Evolutionary conservation across 1,140 invertebrate species (phyloP).

Genomic region (Drosophila elegans): DNA sequence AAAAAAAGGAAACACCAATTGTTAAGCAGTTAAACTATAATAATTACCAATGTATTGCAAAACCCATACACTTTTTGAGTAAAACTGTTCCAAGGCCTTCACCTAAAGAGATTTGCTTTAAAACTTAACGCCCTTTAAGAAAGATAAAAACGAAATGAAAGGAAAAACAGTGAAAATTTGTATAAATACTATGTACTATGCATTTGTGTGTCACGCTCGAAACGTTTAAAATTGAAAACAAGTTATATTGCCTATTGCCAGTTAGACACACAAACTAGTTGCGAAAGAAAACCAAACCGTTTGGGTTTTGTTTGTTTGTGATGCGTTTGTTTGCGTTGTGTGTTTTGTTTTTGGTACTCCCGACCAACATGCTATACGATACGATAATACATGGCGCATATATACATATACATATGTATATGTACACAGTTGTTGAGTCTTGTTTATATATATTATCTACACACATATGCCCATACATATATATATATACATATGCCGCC

Average conservation of each 20-base stretch:
- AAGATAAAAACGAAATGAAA: slow-evolving; percentile 10
- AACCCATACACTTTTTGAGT: slow-evolving; percentile 34
- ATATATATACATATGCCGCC: slow-evolving; percentile 35
- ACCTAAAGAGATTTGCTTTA: slow-evolving; percentile 45
- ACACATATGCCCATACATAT: slow-evolving; percentile 42
- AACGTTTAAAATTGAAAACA: slow-evolving; percentile 25
- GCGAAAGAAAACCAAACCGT: slow-evolving; percentile 19
- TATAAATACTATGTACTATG: slow-evolving; percentile 47
- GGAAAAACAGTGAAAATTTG: slow-evolving; percentile 32
- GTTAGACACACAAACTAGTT: slow-evolving; percentile 27
- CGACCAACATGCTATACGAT: slow-evolving; percentile 37
- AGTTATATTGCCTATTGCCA: slow-evolving; percentile 44
- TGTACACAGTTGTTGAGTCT: slow-evolving; percentile 76
- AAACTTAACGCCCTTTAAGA: slow-evolving; percentile 31
- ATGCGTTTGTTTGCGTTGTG: slow-evolving; percentile 50
- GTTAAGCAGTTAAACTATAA: slow-evolving; percentile 49
- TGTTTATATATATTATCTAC: slow-evolving; percentile 70
- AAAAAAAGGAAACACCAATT: slow-evolving; percentile 43
- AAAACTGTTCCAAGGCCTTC: slow-evolving; percentile 49
- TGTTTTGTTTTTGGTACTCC: slow-evolving; percentile 54
- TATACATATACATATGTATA: slow-evolving; percentile 47
- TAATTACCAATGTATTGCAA: slow-evolving; percentile 45
- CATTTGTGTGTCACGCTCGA: slow-evolving; percentile 63
- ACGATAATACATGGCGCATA: slow-evolving; percentile 35
- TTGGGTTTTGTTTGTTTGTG: slow-evolving; percentile 49